Evolutionary conservation across 2,888 invertebrate genomes (phyloP).

Genomic region (Plagodis pulveraria): DNA sequence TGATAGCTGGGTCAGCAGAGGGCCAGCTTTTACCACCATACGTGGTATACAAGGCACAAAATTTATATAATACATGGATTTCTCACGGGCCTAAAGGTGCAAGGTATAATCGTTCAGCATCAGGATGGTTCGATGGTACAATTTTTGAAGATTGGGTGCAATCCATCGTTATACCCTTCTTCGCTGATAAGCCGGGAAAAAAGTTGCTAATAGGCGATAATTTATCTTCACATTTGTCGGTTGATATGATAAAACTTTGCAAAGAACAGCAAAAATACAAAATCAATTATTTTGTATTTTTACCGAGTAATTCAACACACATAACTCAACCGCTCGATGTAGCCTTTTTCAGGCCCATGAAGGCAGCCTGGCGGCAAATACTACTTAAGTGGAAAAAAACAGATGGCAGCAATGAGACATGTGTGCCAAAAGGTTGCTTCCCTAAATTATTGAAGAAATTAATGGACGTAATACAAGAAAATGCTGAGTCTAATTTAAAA

Average conservation of each 20-base stretch:
- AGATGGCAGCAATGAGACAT: not conserved
- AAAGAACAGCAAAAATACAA: slow-evolving; percentile 19
- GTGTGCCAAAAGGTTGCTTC: slow-evolving; percentile 32
- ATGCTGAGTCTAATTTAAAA: slow-evolving; percentile 24
- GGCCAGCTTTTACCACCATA: slow-evolving; percentile 55
- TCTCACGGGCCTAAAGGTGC: slow-evolving; percentile 36
- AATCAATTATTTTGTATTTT: slow-evolving; percentile 21
- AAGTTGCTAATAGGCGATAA: too few species aligned
- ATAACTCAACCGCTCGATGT: slow-evolving; percentile 1
- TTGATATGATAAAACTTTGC: slow-evolving; percentile 26
- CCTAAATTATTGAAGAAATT: slow-evolving; percentile 27
- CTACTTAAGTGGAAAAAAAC: slow-evolving; percentile 1
- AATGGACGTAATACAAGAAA: slow-evolving; percentile 20
- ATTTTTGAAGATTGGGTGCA: too few species aligned
- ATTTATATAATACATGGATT: slow-evolving; percentile 54
- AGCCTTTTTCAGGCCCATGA: slow-evolving; percentile 2
- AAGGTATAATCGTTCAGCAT: slow-evolving; percentile 49
- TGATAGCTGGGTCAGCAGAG: slow-evolving; percentile 53
- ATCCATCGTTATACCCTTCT: too few species aligned
- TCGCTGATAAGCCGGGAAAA: too few species aligned
- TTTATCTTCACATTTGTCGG: slow-evolving; percentile 35
- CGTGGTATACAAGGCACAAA: slow-evolving; percentile 49
- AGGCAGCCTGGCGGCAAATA: not conserved
- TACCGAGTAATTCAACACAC: slow-evolving; percentile 19
- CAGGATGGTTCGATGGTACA: too few species aligned